These are phyloP conservation scores for Himantopus leucocephalus DNA, from an alignment of 2,113 vertebrate species.

Conservation along the genomic window DNA sequence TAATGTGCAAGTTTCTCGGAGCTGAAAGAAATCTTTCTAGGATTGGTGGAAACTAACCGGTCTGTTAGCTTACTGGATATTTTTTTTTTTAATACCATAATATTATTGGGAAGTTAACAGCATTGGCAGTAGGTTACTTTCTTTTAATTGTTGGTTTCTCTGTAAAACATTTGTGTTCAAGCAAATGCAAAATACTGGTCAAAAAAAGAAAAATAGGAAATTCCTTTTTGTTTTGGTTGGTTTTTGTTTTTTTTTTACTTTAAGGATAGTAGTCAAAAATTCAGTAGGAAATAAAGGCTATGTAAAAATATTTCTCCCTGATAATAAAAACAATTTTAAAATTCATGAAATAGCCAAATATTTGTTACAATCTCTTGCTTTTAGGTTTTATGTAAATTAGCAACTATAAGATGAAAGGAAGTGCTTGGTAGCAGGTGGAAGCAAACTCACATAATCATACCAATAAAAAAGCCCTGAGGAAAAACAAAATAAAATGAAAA, in stretches of 20 bases:
- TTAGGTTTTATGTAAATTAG: constrained; percentile 71
- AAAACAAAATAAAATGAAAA: constrained; percentile 69
- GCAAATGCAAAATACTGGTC: constrained; percentile 59
- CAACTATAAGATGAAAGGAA: constrained; percentile 56
- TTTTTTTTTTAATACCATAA: not conserved
- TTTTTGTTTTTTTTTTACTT: not conserved
- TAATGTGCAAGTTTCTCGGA: constrained; percentile 22
- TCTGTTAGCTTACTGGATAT: constrained; percentile 69
- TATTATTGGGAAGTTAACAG: constrained; percentile 41
- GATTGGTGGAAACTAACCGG: constrained; percentile 57
- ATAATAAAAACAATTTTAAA: constrained; percentile 63
- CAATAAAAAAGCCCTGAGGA: constrained; percentile 66
- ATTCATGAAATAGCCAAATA: constrained; percentile 70
- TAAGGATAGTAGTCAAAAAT: constrained; percentile 2
- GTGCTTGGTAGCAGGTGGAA: constrained; percentile 62
- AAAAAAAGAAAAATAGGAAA: constrained; percentile 55
- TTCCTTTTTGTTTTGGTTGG: not conserved
- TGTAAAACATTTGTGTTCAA: constrained; percentile 54
- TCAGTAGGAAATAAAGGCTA: constrained; percentile 47
- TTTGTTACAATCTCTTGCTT: constrained; percentile 69
- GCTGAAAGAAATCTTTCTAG: not conserved
- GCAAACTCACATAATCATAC: constrained; percentile 61
- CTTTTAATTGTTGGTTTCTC: constrained; percentile 59
- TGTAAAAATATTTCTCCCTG: constrained; percentile 37
- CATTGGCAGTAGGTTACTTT: not conserved